Conservation (phyloP, 1,140 invertebrate genomes). For the Lordiphosa collinella region DNA sequence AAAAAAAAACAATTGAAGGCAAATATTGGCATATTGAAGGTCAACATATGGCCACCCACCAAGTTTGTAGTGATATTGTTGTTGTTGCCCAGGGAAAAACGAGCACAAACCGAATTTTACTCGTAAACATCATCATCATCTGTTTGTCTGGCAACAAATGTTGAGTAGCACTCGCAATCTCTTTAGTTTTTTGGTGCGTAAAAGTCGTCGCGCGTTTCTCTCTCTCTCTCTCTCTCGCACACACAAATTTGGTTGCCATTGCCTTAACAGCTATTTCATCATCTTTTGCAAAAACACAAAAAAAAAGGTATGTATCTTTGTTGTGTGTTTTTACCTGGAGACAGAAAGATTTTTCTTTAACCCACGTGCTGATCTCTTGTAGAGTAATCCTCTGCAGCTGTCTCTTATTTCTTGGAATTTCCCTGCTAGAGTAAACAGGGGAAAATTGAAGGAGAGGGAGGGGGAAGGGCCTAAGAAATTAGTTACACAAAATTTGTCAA, state of each 20-base stretch:
- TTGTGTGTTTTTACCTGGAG: conserved; percentile 13
- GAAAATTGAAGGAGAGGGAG: too few relatives aligned
- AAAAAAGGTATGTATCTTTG: conserved; percentile 1
- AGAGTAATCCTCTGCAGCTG: conserved; percentile 29
- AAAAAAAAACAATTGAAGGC: conserved; percentile 14
- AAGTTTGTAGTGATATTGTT: not conserved
- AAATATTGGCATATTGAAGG: conserved; percentile 38
- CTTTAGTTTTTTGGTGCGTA: conserved; percentile 7
- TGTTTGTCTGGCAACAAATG: conserved; percentile 26
- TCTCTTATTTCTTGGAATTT: conserved; percentile 28
- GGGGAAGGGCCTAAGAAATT: too few relatives aligned
- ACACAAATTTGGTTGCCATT: conserved; percentile 21
- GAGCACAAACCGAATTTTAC: conserved; percentile 39
- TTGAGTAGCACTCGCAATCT: not conserved
- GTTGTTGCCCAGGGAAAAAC: conserved; percentile 15
- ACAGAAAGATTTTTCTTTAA: conserved; percentile 19
- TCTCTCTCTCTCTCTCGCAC: conserved; percentile 2
- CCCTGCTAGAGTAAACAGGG: not conserved
- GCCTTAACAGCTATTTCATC: conserved; percentile 40
- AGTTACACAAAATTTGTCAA: too few relatives aligned
- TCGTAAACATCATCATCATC: conserved; percentile 8
- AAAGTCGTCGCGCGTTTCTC: conserved; percentile 15
- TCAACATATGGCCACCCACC: conserved; percentile 27
- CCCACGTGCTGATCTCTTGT: conserved; percentile 15
- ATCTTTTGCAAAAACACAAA: conserved; percentile 29